Evolutionary conservation across 2,888 invertebrate species (phyloP).

Genomic region (Thereva unica): DNA sequence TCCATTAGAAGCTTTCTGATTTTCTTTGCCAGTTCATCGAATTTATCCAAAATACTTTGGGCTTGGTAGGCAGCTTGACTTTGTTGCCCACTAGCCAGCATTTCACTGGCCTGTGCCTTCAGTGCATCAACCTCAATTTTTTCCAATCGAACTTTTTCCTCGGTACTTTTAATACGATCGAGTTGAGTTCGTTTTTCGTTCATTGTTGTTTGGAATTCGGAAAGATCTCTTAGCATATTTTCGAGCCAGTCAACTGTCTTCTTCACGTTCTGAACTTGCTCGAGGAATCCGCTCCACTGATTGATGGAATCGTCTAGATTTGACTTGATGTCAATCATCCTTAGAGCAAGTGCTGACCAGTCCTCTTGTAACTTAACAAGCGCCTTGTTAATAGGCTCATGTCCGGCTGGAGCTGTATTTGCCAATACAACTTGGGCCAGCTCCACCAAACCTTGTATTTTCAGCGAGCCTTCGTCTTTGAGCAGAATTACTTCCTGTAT

Average conservation of each 20-base stretch:
- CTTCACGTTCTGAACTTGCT: conserved; percentile 83
- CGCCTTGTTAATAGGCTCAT: conserved; percentile 82
- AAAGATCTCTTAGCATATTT: conserved; percentile 71
- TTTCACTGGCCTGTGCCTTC: conserved; percentile 82
- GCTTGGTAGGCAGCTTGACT: conserved; percentile 82
- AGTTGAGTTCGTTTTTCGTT: conserved; percentile 84
- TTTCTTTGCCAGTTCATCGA: conserved; percentile 76
- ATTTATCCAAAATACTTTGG: conserved; percentile 81
- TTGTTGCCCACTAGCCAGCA: conserved; percentile 84
- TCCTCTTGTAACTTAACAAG: conserved; percentile 83
- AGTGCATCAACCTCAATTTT: conserved; percentile 86
- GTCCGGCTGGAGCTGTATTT: conserved; percentile 87
- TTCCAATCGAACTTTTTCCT: conserved; percentile 87
- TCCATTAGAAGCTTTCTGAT: conserved; percentile 77
- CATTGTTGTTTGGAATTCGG: conserved; percentile 77
- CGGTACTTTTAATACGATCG: conserved; percentile 81
- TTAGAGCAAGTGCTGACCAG: conserved; percentile 84
- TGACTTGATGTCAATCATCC: conserved; percentile 89
- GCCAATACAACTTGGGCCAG: conserved; percentile 87
- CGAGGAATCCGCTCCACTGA: conserved; percentile 88
- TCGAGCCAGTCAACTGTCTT: conserved; percentile 82
- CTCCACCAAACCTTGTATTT: conserved; percentile 87
- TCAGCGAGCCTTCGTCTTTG: conserved; percentile 90
- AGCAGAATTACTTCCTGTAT: conserved; percentile 85
- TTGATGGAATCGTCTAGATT: conserved; percentile 86